Percentiles rank a stretch among this genome's conserved stretches.
Evolutionary conservation across 35 echinoderm and acorn worm species (phyloP).

Genomic region (Chiridota heheva): DNA sequence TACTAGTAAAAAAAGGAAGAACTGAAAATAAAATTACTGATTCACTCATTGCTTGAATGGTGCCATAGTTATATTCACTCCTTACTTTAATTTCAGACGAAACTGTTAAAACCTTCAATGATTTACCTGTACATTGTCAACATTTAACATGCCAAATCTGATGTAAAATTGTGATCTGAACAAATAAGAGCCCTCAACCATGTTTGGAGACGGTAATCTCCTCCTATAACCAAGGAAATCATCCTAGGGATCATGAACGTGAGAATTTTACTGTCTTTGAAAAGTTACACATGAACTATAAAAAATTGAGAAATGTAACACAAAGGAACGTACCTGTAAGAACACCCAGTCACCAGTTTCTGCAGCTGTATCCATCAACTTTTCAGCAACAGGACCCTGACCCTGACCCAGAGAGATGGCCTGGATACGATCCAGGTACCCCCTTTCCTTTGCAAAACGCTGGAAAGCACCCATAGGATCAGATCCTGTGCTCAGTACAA

Average conservation of each 20-base stretch:
- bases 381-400: constrained; percentile 95
- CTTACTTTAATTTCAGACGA: no score
- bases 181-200: no score
- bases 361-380: constrained; percentile 81
- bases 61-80: no score
- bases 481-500: constrained; percentile 93
- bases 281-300: not conserved
- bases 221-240: not conserved
- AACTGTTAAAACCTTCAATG: no score
- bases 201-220: no score
- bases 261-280: not conserved
- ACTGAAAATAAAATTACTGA: no score
- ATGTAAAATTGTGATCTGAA: no score
- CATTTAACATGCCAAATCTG: no score
- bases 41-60: no score
- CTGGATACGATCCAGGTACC: constrained; percentile 85
- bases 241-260: not conserved
- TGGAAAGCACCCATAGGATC: constrained; percentile 99
- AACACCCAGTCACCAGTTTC: constrained; percentile 98
- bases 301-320: not conserved
- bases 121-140: no score
- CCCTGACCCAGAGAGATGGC: constrained; percentile 99
- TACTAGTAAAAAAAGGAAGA: no score
- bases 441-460: constrained; percentile 89
- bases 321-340: constrained; percentile 66